These are phyloP conservation scores for Cervus canadensis DNA, from an alignment of 2,113 vertebrate species.

Conservation along the genomic window DNA sequence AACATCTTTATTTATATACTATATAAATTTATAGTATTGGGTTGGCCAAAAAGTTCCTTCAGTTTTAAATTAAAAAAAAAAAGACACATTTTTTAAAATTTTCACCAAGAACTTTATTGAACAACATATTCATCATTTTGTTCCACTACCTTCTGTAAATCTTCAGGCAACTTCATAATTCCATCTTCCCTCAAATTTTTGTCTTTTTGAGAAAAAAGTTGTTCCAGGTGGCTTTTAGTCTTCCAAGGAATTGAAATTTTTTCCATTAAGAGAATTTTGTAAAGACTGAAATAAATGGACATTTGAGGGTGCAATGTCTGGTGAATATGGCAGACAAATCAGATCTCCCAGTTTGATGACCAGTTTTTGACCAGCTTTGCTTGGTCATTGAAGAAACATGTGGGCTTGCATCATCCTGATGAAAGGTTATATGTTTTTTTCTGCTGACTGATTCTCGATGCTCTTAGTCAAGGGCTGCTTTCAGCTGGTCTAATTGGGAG, in stretches of 20 bases:
- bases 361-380: background rate
- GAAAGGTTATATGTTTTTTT: background rate
- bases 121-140: background rate
- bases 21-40: background rate
- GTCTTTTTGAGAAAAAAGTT: background rate
- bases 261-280: background rate
- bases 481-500: background rate
- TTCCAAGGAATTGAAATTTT: background rate
- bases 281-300: background rate
- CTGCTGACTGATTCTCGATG: background rate
- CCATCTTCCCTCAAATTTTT: background rate
- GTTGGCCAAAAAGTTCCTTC: background rate
- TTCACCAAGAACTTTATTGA: background rate
- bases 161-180: background rate
- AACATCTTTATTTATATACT: background rate
- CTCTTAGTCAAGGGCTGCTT: background rate
- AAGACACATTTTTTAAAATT: background rate
- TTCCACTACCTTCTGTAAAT: background rate
- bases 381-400: background rate
- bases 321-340: background rate
- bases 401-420: background rate
- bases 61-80: background rate
- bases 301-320: background rate
- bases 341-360: background rate
- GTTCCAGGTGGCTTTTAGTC: background rate